Conservation (phyloP, 2,113 vertebrate genomes). For the Theropithecus gelada region DNA sequence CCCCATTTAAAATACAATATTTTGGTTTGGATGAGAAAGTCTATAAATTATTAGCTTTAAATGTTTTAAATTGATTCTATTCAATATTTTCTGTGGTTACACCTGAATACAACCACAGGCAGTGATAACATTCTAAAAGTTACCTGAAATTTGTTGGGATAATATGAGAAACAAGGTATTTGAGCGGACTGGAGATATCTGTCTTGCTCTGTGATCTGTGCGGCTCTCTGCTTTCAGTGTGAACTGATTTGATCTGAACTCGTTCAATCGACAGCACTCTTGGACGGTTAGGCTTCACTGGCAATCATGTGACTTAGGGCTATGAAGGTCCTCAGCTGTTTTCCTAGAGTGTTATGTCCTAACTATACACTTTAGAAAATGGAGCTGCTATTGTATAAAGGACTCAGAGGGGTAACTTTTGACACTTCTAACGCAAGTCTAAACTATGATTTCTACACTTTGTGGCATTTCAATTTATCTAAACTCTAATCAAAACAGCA, state of each 20-base stretch:
- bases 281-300: background rate
- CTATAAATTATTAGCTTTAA: background rate
- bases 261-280: background rate
- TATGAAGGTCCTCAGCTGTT: background rate
- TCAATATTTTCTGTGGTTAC: background rate
- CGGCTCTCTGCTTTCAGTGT: background rate
- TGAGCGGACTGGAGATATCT: background rate
- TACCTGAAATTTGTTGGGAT: background rate
- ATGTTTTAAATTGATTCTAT: background rate
- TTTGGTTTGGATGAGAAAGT: background rate
- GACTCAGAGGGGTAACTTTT: background rate
- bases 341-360: background rate
- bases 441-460: background rate
- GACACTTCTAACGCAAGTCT: background rate
- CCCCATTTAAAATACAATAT: background rate
- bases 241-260: background rate
- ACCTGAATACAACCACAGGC: background rate
- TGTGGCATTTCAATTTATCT: conserved; percentile 29
- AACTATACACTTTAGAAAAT: background rate
- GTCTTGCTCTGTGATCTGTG: background rate
- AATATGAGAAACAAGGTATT: background rate
- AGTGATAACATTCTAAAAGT: background rate
- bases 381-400: background rate
- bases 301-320: background rate
- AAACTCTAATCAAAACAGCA: background rate